Percentiles rank a stretch among this genome's conserved stretches.
Evolutionary conservation across 1,140 invertebrate species (phyloP).

Genomic region (Heterodera schachtii): DNA sequence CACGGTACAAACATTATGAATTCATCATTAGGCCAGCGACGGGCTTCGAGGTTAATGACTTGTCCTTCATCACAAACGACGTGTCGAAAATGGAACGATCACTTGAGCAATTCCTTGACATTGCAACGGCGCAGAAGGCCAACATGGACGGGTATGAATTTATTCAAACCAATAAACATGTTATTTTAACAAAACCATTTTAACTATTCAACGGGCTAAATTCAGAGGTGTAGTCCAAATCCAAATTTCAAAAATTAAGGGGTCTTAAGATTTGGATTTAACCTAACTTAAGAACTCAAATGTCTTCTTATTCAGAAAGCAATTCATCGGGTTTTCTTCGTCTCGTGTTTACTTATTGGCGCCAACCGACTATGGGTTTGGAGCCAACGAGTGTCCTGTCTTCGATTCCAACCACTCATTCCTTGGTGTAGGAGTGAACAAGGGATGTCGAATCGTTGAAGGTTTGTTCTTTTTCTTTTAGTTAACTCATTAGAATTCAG

Average conservation of each 20-base stretch:
- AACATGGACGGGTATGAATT: not conserved
- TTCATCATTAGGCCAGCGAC: not conserved
- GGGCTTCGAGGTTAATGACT: not conserved
- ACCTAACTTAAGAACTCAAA: not conserved
- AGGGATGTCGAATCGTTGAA: constrained; percentile 17
- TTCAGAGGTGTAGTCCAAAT: too few relatives aligned
- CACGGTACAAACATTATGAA: not conserved
- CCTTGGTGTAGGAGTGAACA: constrained; percentile 13
- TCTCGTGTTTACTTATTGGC: constrained; percentile 6
- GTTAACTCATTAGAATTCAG: not conserved
- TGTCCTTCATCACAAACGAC: constrained; percentile 3
- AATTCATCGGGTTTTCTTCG: constrained; percentile 6
- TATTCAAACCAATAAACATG: too few relatives aligned
- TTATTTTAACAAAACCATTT: too few relatives aligned
- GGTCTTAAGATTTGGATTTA: too few relatives aligned
- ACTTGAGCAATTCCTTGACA: constrained; percentile 17
- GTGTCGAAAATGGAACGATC: not conserved
- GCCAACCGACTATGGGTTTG: not conserved
- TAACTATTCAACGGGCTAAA: too few relatives aligned
- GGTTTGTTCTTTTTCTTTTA: not conserved
- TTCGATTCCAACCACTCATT: constrained; percentile 3
- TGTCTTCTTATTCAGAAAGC: not conserved
- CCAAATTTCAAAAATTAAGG: too few relatives aligned
- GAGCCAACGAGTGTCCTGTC: not conserved
- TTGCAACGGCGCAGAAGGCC: constrained; percentile 2